Conservation (phyloP, 2,113 vertebrate species). For the Empidonax alnorum region DNA sequence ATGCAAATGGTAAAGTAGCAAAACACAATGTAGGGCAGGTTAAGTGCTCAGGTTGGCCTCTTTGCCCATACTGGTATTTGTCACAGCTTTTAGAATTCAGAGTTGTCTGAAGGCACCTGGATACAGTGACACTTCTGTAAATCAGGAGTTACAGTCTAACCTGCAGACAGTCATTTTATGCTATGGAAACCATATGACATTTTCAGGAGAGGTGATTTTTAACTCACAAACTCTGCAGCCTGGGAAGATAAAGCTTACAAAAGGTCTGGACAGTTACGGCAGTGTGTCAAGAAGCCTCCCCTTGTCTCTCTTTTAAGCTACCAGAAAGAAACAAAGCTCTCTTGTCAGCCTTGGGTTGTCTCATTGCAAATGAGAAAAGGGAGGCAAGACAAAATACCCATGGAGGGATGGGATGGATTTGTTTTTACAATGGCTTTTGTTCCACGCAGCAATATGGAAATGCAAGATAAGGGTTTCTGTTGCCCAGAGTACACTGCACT, state of each 20-base stretch:
- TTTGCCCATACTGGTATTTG: background rate
- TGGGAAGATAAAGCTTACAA: background rate
- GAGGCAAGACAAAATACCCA: background rate
- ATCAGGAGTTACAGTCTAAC: background rate
- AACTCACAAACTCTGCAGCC: background rate
- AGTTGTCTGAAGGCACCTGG: background rate
- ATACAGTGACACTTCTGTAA: background rate
- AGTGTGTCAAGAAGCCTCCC: background rate
- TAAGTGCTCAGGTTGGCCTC: background rate
- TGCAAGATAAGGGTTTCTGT: constrained; percentile 48
- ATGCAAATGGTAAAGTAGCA: background rate
- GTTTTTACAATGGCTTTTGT: constrained; percentile 1
- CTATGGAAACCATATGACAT: background rate
- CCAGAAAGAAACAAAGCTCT: background rate
- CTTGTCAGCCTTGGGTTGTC: background rate
- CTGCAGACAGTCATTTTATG: background rate
- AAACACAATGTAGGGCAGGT: fast-evolving
- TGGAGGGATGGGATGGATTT: background rate
- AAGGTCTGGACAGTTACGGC: background rate
- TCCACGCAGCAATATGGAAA: constrained; percentile 19
- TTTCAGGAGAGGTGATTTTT: background rate
- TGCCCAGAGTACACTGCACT: background rate
- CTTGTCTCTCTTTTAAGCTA: background rate
- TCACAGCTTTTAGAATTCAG: background rate
- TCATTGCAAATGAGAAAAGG: constrained; percentile 11